Evolutionary conservation across 2,797 vertebrate genomes (phyloP).

Genomic region (Premnoplex brunnescens): DNA sequence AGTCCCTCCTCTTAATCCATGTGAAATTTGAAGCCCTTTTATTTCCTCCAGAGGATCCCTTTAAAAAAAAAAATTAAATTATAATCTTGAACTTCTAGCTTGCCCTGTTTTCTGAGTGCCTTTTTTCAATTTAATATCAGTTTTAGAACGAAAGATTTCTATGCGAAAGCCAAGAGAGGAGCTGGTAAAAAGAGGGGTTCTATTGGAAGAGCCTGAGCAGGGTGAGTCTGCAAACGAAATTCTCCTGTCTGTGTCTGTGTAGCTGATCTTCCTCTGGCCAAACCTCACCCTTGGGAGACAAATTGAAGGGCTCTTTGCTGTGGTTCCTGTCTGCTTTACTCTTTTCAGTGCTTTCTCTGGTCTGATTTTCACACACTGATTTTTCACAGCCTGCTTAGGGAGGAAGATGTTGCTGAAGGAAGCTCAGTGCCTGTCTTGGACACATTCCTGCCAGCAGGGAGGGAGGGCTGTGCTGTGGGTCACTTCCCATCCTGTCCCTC

Average conservation of each 20-base stretch:
- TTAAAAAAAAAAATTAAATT: background rate
- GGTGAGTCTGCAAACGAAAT: slow-evolving; percentile 80
- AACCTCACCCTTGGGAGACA: background rate
- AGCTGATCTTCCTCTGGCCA: background rate
- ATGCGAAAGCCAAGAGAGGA: slow-evolving; percentile 95
- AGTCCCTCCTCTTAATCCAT: background rate
- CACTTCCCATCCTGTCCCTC: background rate
- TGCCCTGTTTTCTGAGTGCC: slow-evolving; percentile 66
- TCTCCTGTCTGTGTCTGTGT: slow-evolving; percentile 37
- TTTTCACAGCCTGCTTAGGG: background rate
- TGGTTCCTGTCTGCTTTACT: background rate
- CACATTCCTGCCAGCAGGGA: background rate
- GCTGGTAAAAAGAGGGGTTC: slow-evolving; percentile 94
- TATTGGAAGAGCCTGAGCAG: slow-evolving; percentile 92
- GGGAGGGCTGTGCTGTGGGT: background rate
- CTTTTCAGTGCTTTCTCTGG: background rate
- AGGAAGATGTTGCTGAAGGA: background rate
- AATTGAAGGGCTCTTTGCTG: background rate
- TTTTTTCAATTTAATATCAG: slow-evolving; percentile 79
- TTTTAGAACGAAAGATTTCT: slow-evolving; percentile 98
- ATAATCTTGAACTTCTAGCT: background rate
- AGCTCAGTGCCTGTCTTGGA: background rate
- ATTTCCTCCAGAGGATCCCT: background rate
- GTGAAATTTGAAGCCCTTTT: slow-evolving; percentile 27
- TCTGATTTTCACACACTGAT: background rate